Evolutionary conservation across 2,888 invertebrate genomes (phyloP).

Genomic region (Colletes collaris): DNA sequence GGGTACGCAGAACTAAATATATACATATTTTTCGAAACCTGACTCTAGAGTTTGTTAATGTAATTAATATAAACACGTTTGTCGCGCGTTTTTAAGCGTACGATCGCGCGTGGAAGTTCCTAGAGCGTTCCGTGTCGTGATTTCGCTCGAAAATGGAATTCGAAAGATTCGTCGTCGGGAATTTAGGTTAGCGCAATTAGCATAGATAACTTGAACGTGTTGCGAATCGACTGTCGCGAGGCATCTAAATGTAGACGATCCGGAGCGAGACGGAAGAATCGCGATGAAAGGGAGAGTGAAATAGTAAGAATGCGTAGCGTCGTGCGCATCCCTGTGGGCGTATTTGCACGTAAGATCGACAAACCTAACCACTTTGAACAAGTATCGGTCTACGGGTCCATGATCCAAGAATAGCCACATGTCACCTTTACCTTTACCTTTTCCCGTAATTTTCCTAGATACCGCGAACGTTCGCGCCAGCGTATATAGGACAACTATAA

Average conservation of each 20-base stretch:
- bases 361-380: constrained; percentile 58
- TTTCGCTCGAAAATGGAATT: constrained; percentile 10
- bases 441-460: constrained; percentile 38
- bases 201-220: constrained; percentile 51
- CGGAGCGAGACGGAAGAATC: constrained; percentile 4
- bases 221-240: constrained; percentile 41
- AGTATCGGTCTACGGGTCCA: constrained; percentile 50
- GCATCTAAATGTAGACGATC: constrained; percentile 57
- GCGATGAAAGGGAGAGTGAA: background rate
- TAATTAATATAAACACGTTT: no score
- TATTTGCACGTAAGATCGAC: constrained; percentile 43
- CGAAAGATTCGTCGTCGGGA: constrained; percentile 26
- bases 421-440: constrained; percentile 67
- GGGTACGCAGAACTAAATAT: no score
- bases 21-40: no score
- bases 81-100: no score
- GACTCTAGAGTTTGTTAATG: no score
- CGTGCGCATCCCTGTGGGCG: constrained; percentile 36
- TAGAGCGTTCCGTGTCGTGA: background rate
- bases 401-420: constrained; percentile 67
- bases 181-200: constrained; percentile 54
- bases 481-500: constrained; percentile 9
- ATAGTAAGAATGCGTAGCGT: constrained; percentile 11
- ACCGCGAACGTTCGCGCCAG: no score
- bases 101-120: no score